Evolutionary conservation across 2,113 vertebrate species (phyloP).

Genomic region (Pyrgilauda ruficollis): DNA sequence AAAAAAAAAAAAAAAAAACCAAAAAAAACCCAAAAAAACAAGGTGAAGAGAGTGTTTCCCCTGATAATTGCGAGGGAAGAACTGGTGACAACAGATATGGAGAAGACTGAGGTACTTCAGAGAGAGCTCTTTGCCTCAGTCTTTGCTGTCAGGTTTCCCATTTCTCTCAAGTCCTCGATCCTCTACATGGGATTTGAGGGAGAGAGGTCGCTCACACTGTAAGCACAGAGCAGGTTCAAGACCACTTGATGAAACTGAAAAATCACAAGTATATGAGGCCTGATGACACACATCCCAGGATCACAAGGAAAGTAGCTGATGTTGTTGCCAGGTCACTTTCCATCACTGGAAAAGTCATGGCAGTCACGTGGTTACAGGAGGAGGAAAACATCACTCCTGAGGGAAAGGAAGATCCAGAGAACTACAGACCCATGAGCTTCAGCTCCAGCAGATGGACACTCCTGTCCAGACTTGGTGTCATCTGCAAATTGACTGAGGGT

Average conservation of each 20-base stretch:
- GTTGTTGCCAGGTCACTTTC: neutral
- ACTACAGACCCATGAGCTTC: accelerated
- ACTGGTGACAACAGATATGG: neutral
- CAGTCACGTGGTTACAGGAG: neutral
- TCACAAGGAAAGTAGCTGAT: neutral
- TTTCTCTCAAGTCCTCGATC: neutral
- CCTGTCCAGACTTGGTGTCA: neutral
- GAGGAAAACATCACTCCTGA: neutral
- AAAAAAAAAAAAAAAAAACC: neutral
- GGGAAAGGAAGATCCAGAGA: neutral
- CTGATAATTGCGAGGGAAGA: accelerated
- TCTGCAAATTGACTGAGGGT: neutral
- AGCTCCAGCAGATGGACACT: neutral
- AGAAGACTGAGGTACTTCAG: neutral
- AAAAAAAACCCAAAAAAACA: neutral
- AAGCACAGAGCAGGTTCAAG: neutral
- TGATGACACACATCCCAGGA: neutral
- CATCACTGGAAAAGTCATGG: neutral
- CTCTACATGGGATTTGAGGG: neutral
- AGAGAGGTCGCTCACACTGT: accelerated
- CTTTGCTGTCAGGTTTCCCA: neutral
- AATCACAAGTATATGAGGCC: neutral
- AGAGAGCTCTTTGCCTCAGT: neutral
- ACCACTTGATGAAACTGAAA: neutral
- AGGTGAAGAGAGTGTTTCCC: neutral